Percentiles rank a stretch among this genome's conserved stretches.
Conservation (phyloP, 1,140 invertebrate genomes). For the Ganaspis sp. region DNA sequence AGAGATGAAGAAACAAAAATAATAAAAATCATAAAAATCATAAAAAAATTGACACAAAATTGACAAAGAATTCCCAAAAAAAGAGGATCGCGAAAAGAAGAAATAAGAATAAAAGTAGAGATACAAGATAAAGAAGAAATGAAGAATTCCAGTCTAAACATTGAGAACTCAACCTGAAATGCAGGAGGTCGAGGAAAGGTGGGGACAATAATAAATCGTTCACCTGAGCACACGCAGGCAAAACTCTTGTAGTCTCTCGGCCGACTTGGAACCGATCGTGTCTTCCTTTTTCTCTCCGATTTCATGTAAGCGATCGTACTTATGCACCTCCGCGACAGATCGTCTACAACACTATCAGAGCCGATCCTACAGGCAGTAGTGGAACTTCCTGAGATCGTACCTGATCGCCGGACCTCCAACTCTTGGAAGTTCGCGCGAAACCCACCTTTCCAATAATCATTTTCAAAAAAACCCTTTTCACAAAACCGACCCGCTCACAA, state of each 20-base stretch:
- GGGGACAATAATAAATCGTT: constrained; percentile 73
- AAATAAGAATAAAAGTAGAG: too few species aligned
- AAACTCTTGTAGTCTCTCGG: constrained; percentile 62
- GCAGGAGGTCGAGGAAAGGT: constrained; percentile 49
- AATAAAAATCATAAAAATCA: too few species aligned
- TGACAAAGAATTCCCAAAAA: too few species aligned
- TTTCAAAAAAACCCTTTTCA: constrained; percentile 16
- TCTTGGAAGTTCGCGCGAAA: constrained; percentile 31
- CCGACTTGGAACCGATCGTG: constrained; percentile 64
- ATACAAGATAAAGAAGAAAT: too few species aligned
- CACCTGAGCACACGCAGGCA: constrained; percentile 64
- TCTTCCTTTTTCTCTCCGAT: constrained; percentile 35
- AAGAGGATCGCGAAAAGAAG: neutral
- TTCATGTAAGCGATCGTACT: constrained; percentile 43
- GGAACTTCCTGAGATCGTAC: constrained; percentile 10
- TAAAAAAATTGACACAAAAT: too few species aligned
- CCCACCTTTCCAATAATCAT: constrained; percentile 2
- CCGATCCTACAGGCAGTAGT: neutral
- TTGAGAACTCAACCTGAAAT: constrained; percentile 37
- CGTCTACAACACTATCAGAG: constrained; percentile 37
- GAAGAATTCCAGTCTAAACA: constrained; percentile 21
- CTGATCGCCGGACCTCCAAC: constrained; percentile 28
- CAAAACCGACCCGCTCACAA: too few species aligned
- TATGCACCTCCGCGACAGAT: constrained; percentile 18
- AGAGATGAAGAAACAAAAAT: too few species aligned